Evolutionary conservation across 37 sponge, comb jelly and placozoan genomes (phyloP).

Genomic region (Bolinopsis microptera): DNA sequence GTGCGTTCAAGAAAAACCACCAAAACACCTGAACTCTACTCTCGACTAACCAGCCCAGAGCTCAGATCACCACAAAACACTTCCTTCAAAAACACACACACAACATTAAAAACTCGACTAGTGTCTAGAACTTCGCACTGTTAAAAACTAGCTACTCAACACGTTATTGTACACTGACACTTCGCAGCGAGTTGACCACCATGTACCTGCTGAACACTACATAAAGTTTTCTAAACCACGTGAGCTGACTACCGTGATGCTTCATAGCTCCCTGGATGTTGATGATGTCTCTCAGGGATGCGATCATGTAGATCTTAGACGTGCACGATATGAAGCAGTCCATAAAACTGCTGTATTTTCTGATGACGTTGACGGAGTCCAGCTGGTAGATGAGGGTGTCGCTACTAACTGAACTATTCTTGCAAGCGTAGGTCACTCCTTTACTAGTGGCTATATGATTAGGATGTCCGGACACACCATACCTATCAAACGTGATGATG

Average conservation of each 20-base stretch:
- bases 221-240: slow-evolving; percentile 87
- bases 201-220: slow-evolving; percentile 82
- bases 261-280: slow-evolving; percentile 72
- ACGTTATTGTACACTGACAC: not conserved
- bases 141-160: too few species aligned
- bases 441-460: slow-evolving; percentile 79
- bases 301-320: slow-evolving; percentile 2
- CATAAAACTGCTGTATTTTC: slow-evolving; percentile 70
- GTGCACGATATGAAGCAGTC: not conserved
- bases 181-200: slow-evolving; percentile 72
- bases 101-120: too few species aligned
- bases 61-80: too few species aligned
- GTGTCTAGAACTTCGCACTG: too few species aligned
- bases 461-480: slow-evolving; percentile 87
- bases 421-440: slow-evolving; percentile 66
- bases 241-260: slow-evolving; percentile 66
- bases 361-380: slow-evolving; percentile 61
- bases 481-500: slow-evolving; percentile 85
- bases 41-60: too few species aligned
- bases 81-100: too few species aligned
- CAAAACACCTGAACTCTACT: too few species aligned
- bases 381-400: slow-evolving; percentile 53
- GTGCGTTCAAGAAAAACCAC: too few species aligned
- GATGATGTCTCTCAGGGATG: slow-evolving; percentile 32
- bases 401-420: too few species aligned